Evolutionary conservation across 2,113 vertebrate species (phyloP), one percentile per base, ranked within the genome.

Genomic region (Nestor notabilis): DNA sequence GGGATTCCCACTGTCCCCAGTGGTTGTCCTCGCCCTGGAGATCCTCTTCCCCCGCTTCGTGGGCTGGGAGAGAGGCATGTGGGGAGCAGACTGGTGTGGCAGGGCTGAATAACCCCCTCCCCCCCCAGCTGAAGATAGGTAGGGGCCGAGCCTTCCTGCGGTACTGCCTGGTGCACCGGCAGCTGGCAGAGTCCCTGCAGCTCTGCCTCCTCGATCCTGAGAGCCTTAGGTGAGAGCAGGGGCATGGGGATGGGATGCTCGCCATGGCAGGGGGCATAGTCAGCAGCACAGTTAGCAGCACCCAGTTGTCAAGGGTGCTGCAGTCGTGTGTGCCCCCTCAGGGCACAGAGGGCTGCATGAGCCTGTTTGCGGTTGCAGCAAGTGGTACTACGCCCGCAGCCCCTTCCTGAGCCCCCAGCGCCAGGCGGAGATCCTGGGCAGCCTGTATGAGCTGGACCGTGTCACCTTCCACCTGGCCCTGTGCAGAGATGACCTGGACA

Each of bases 61-160:
- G 18, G 60, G 8, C 39, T 58, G n/a, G 5, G 7, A 13, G 17
- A 16, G 12, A 75, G 25, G 17, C 1, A 0, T 5, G 16, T 0
- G 3, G 1, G 33, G 7, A 2, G 3, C 6, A 49, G 46, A 39
- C 17, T 58, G 49, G 15, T 1, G 0, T 28, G 63, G 15, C 17
- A 76, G 29, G 39, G 46, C 16, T 71, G 46, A 33, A 37, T 43
- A 86, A 70, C 5, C 28, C 17, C 19, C 17, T 90, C 15, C 79
- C 17, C 43, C 47, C 4, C 0, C 83, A 98, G 98, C 90, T 98
- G 90, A 98, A 98, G 97, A 98, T 98, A 89, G 98, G 98, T 46
- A 98, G 87, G 64, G 98, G 98, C 44, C 98, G 98, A 8, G 98
- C 98, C 52, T 98, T 98, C 79, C 97, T 98, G 94, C 97, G 98